Evolutionary conservation across 2,888 invertebrate genomes (phyloP), one percentile per base, ranked within the genome.

Genomic region (Meta bourneti): DNA sequence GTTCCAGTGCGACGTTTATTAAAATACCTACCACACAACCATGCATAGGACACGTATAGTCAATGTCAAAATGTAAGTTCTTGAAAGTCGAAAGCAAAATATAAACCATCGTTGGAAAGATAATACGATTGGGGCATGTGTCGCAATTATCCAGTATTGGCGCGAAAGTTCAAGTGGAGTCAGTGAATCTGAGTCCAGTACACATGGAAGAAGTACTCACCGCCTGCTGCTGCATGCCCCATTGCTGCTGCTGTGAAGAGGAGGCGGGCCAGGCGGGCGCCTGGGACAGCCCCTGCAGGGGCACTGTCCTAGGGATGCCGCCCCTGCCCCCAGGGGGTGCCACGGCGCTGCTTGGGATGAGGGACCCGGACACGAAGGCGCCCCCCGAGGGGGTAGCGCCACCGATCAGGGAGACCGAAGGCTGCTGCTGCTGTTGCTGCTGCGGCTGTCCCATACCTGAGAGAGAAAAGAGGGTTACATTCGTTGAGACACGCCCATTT

Each of bases 281-380:
- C 79, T 93, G 93, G 81, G 91, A 89, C 77, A 93, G 72, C 69
- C 91, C 79, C 87, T 87, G 89, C 19, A 93, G 77, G 74, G 93
- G 93, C 85, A 93, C 93, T 34, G 93, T 93, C 89, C 93, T 93
- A 84, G 93, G 93, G 20, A 93, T 88, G 86, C 89, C 83, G 16
- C 87, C 87, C 54, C 77, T 77, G 49, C 77, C 77, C 54, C 52
- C 54, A 69, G 61, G 34, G 34, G 81, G 75, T 8, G 74, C 69
- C 75, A 89, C 75, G 13, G 70, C 88, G 54, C 83, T 80, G 78
- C 84, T 89, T 8, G 88, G 91, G 19, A 92, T 88, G 0, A 92
- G 84, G 16, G 91, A 92, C 6, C 91, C 91, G 34, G 88, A 88
- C 74, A 89, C 84, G 48, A 89, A 80, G 34, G 77, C 77, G 8